Conservation (phyloP, 2,888 invertebrate species). For the Pinctada fucata region DNA sequence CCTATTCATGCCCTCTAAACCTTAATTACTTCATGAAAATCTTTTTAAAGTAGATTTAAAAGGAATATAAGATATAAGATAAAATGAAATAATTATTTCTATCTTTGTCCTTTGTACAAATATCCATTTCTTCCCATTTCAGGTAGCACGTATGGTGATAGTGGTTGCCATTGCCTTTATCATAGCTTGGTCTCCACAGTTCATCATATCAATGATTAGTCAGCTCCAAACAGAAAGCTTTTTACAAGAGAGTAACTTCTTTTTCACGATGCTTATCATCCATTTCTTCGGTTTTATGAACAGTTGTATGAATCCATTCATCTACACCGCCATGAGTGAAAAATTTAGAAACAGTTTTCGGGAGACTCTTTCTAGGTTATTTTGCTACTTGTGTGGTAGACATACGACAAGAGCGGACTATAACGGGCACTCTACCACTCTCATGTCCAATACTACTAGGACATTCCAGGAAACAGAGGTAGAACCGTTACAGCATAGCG, state of each 20-base stretch:
- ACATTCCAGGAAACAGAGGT: conserved; percentile 36
- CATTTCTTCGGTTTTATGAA: conserved; percentile 78
- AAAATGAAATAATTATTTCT: no score
- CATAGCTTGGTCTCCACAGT: conserved; percentile 78
- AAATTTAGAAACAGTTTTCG: conserved; percentile 75
- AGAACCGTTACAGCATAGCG: conserved; percentile 23
- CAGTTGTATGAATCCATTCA: conserved; percentile 78
- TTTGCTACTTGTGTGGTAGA: conserved; percentile 30
- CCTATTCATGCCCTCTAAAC: no score
- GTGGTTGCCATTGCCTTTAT: conserved; percentile 77
- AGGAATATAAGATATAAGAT: no score
- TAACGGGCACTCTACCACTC: conserved; percentile 18
- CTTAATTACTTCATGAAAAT: no score
- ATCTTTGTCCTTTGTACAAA: no score
- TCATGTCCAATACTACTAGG: conserved; percentile 18
- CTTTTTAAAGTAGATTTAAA: no score
- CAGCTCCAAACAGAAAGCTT: conserved; percentile 75
- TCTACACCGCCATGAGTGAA: conserved; percentile 77
- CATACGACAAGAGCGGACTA: background rate
- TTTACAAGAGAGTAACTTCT: conserved; percentile 75
- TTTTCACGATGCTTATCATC: conserved; percentile 78
- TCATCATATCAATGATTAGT: conserved; percentile 76
- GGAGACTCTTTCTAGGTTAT: conserved; percentile 56
- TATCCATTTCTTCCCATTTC: conserved; percentile 28
- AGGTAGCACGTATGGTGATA: conserved; percentile 78